Evolutionary conservation across 1,140 invertebrate species (phyloP).

Genomic region (Nymphalis io): DNA sequence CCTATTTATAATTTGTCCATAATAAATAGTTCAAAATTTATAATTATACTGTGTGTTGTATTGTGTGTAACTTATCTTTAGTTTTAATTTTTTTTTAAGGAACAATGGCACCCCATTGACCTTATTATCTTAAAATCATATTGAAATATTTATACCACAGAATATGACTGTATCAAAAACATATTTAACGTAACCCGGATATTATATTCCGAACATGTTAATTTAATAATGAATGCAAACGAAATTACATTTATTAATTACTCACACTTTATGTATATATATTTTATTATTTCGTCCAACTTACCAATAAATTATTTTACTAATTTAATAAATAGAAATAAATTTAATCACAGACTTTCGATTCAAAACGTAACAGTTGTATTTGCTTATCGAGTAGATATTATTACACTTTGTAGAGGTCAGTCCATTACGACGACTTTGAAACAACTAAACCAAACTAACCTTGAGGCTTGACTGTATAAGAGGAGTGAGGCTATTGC

Average conservation of each 20-base stretch:
- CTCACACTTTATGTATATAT: no score
- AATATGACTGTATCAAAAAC: no score
- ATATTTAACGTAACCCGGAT: background rate
- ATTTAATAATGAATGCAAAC: background rate
- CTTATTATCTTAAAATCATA: no score
- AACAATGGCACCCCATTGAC: no score
- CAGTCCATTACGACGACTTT: conserved; percentile 15
- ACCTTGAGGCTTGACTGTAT: conserved; percentile 14
- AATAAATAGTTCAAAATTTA: no score
- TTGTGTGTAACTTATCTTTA: no score
- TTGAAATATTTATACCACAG: no score
- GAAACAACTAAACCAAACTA: conserved; percentile 16
- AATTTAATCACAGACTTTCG: background rate
- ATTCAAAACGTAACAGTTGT: background rate
- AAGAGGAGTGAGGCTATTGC: background rate
- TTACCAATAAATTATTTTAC: background rate
- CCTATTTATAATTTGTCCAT: no score
- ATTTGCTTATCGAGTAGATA: background rate
- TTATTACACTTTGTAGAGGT: background rate
- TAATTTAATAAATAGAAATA: background rate
- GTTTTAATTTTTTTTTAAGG: no score
- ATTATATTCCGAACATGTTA: no score
- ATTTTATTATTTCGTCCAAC: no score
- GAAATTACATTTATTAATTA: background rate
- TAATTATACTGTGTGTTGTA: no score